Base-by-base conservation (phyloP, 2,113 vertebrate genomes). In the Tiliqua scincoides region DNA sequence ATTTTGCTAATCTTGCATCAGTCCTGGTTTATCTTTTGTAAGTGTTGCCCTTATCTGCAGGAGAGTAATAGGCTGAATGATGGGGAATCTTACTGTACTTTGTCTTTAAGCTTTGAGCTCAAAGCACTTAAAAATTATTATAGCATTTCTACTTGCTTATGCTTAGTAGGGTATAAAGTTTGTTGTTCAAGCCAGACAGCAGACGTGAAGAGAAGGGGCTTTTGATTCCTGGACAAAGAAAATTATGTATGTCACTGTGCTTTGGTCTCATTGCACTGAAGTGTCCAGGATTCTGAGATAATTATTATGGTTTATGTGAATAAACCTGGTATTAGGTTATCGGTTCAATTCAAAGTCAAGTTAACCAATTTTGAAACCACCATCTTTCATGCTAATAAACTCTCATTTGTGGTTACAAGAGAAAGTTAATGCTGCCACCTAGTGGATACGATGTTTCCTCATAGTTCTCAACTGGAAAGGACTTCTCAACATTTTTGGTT, bases 371-470 rank as follows among this genome's bases (percentile, higher is more conserved):
- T n/a, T 68, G 65, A 68, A 68, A 68, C 30, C 30, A 63, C 23
- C 27, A 25, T 25, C 23, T 63, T 63, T 67, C 27, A 43, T 27
- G 6, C 25, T 62, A 63, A 43, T 9, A 30, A 37, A n/a, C 30
- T 30, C 40, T 74, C 35, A 59, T 77, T 35, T 71, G 40, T 79
- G 52, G 25, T 27, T 54, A 0, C 63, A 91, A 74, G 40, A 32
- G 61, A 78, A 82, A 52, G 91, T 79, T 88, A 87, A 72, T 93
- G 91, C 87, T 93, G 92, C 91, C 93, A 90, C 67, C 94, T 93
- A 91, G 91, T 89, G 91, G 92, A 84, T 79, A 84, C 20, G 48
- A 80, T 68, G 83, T 40, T 71, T 48, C 30, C 59, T 63, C 30
- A 15, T n/a, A 75, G 12, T 25, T 54, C 30, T 75, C n/a, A 75